Percentiles rank a stretch among this genome's conserved stretches.
These are phyloP conservation scores for Pseudococcus longispinus DNA, from an alignment of 2,888 invertebrate species.

Conservation along the genomic window DNA sequence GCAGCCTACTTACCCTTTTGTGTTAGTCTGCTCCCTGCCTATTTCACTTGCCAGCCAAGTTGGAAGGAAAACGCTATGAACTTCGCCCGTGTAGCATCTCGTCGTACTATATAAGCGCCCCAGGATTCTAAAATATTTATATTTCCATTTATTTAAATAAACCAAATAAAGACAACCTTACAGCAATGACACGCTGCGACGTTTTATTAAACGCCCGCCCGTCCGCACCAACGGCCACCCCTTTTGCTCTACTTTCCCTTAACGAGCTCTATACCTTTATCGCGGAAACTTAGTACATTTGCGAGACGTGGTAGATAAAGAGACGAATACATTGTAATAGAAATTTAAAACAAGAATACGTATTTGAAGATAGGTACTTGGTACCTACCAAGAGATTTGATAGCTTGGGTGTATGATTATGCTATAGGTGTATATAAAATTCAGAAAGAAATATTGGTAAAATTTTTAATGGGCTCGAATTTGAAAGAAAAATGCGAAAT, in stretches of 20 bases:
- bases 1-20: slow-evolving; percentile 1
- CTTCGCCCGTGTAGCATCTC: not conserved
- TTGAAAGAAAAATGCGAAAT: too few relatives aligned
- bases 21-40: not conserved
- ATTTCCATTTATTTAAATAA: slow-evolving; percentile 47
- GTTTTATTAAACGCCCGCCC: slow-evolving; percentile 36
- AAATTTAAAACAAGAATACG: too few relatives aligned
- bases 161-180: slow-evolving; percentile 39
- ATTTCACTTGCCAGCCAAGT: not conserved
- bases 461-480: too few relatives aligned
- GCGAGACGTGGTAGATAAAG: not conserved
- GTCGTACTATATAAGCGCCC: slow-evolving; percentile 29
- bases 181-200: slow-evolving; percentile 29
- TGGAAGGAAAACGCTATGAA: not conserved
- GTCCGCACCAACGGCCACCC: not conserved
- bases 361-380: too few relatives aligned
- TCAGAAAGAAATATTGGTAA: too few relatives aligned
- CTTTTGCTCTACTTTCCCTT: not conserved
- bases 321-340: not conserved
- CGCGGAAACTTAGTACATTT: not conserved
- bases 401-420: too few relatives aligned
- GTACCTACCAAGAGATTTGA: too few relatives aligned
- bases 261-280: not conserved
- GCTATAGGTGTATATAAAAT: too few relatives aligned
- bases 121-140: slow-evolving; percentile 42